phyloP scores from a whole-genome alignment of 2,888 invertebrate genomes.

The Mystacides longicornis region DNA sequence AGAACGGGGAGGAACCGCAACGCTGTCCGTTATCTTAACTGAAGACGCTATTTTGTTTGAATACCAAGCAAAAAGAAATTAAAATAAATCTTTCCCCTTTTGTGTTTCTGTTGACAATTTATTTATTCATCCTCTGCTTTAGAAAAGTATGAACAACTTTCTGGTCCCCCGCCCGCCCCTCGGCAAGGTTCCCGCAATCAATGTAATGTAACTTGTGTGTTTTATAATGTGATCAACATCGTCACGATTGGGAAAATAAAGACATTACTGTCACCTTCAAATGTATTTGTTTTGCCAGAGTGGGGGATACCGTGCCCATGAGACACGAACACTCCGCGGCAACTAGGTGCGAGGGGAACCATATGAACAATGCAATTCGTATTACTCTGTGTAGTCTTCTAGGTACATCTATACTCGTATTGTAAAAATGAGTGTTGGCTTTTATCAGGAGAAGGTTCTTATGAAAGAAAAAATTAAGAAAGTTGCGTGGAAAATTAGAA shows the following conservation, averaged over 20 bases:
- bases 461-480: too few relatives aligned
- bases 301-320: too few relatives aligned
- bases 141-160: conserved; percentile 20
- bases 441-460: too few relatives aligned
- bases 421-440: too few relatives aligned
- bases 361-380: too few relatives aligned
- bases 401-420: too few relatives aligned
- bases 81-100: conserved; percentile 22
- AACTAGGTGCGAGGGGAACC: too few relatives aligned
- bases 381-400: too few relatives aligned
- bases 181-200: conserved; percentile 9
- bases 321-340: too few relatives aligned
- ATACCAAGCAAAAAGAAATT: conserved; percentile 22
- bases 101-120: conserved; percentile 22
- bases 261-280: conserved; percentile 1
- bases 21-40: neutral
- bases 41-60: conserved; percentile 21
- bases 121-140: conserved; percentile 23
- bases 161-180: neutral
- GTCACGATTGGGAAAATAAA: neutral
- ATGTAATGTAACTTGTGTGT: conserved; percentile 12
- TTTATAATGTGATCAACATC: conserved; percentile 1
- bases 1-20: neutral
- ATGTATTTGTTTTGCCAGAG: neutral
- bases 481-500: too few relatives aligned